Base-by-base conservation (phyloP, 2,797 vertebrate genomes). In the Sebastes jordani region DNA sequence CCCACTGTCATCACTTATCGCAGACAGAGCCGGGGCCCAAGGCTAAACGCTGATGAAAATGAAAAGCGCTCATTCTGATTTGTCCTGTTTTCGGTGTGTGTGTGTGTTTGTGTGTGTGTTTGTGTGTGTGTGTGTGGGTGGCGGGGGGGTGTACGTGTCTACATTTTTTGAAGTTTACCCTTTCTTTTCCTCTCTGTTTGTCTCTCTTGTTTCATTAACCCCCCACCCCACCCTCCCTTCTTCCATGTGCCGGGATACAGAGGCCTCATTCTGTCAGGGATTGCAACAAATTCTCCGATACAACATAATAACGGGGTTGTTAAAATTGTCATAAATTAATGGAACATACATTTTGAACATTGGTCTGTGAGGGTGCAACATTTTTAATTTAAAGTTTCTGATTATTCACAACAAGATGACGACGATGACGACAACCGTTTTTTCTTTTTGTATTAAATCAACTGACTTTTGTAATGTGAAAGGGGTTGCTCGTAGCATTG, bases 11-110 rank as follows among this genome's bases (percentile, higher is more conserved):
- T 92, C 91, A 88, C 86, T 94, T 95, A 91, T 93, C 93, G 90
- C 82, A 86, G 94, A 93, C 95, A 94, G 84, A 91, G 52, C 83
- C 25, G 67, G 76, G 78, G 84, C 92, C 75, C 72, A 80, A 82
- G 93, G 92, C 87, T 85, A 92, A 92, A 87, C 42, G 60, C 86
- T 91, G 92, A 95, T 95, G 91, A 93, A 85, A 94, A 94, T 88
- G 90, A 93, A 92, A 93, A 89, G 87, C 88, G 30, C 70, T 87
- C 71, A 63, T 87, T 94, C 71, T 79, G 61, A 86, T 83, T 90
- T 70, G 85, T 93, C 77, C 88, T 49, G 34, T 93, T 93, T 94
- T 79, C 2, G 34, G 34, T 36, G 34, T 36, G 34, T 36, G 11
- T 36, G 34, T 36, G 11, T 36, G 34, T 34, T 0, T 36, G 8